phyloP scores from a whole-genome alignment of 2,888 invertebrate genomes.

The Cybosia mesomella region DNA sequence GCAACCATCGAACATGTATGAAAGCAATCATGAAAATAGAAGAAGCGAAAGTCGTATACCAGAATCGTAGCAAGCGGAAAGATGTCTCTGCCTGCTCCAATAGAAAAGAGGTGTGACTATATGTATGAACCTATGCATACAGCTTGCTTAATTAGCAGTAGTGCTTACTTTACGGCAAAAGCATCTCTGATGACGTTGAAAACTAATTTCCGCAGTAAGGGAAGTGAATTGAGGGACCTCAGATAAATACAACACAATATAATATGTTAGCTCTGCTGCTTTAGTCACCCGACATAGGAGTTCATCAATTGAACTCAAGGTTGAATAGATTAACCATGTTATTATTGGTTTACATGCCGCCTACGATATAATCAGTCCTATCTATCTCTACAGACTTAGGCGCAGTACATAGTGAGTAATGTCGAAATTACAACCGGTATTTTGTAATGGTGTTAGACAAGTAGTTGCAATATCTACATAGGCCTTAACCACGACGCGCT shows the following conservation, averaged over 20 bases:
- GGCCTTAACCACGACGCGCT: too few relatives aligned
- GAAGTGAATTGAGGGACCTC: not conserved
- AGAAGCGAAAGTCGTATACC: too few relatives aligned
- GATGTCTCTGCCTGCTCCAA: too few relatives aligned
- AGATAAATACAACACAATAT: not conserved
- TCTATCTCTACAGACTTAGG: not conserved
- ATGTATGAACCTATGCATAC: too few relatives aligned
- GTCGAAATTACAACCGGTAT: not conserved
- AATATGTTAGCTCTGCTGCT: not conserved
- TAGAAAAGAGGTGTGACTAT: too few relatives aligned
- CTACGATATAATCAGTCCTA: not conserved
- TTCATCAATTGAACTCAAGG: conserved; percentile 5
- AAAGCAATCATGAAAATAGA: too few relatives aligned
- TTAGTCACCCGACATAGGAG: not conserved
- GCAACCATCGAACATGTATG: too few relatives aligned
- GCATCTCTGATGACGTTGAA: not conserved
- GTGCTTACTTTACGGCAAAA: not conserved
- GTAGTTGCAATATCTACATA: not conserved
- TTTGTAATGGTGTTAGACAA: not conserved
- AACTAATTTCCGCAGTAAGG: not conserved
- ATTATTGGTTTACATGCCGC: conserved; percentile 5
- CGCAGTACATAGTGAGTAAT: not conserved
- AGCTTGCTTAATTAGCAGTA: too few relatives aligned
- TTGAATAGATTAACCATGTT: not conserved
- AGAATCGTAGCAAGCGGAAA: too few relatives aligned